These are phyloP conservation scores for Lerema accius DNA, from an alignment of 1,140 invertebrate species.

Conservation along the genomic window DNA sequence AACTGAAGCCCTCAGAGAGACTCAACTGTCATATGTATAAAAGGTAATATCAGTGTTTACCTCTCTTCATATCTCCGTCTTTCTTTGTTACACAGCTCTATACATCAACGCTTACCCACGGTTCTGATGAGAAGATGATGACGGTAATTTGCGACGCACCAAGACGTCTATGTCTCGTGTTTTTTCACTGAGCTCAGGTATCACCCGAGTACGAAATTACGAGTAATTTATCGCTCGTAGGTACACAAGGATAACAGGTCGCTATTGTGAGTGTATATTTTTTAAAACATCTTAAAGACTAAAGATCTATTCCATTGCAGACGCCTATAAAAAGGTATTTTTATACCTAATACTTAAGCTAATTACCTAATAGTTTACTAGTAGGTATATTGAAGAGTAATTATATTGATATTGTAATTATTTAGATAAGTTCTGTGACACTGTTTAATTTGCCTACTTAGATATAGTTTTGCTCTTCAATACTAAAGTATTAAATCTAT, in stretches of 20 bases:
- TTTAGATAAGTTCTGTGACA: no score
- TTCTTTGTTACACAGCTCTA: conserved; percentile 54
- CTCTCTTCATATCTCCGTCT: conserved; percentile 37
- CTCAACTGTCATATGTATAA: conserved; percentile 1
- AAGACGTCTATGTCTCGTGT: conserved; percentile 80
- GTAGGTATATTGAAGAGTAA: no score
- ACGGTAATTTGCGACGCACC: conserved; percentile 81
- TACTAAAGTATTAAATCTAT: no score
- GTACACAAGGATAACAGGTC: conserved; percentile 55
- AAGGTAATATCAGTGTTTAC: conserved; percentile 15
- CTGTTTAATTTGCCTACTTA: no score
- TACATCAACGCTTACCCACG: conserved; percentile 78
- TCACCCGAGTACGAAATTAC: conserved; percentile 78
- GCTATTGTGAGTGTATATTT: conserved; percentile 61
- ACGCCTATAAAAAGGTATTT: no score
- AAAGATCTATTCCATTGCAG: neutral
- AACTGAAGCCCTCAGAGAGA: conserved; percentile 28
- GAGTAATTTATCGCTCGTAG: conserved; percentile 76
- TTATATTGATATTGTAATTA: no score
- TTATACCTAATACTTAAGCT: no score
- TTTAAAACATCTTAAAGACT: conserved; percentile 45
- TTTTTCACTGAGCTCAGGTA: conserved; percentile 79
- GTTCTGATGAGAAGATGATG: conserved; percentile 81
- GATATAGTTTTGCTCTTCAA: no score
- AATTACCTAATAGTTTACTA: no score